Evolutionary conservation across 2,797 vertebrate genomes (phyloP).

Genomic region (Glossophaga mutica): DNA sequence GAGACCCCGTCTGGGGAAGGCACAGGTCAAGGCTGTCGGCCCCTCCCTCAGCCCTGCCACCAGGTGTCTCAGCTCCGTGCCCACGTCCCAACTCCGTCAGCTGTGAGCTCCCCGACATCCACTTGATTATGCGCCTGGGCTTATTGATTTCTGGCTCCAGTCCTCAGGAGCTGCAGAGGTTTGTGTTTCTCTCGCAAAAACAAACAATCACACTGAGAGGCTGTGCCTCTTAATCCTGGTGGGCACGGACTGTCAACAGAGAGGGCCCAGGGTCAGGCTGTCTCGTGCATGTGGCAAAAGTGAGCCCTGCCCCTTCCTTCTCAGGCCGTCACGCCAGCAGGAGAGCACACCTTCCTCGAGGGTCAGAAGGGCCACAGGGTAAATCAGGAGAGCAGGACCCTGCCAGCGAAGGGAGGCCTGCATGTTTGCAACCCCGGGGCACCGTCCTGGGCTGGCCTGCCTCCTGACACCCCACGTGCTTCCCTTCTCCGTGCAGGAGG

Average conservation of each 20-base stretch:
- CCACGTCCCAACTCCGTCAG: neutral
- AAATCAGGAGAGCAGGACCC: neutral
- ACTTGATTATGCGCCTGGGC: constrained; percentile 39
- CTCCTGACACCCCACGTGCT: neutral
- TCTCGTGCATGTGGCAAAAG: neutral
- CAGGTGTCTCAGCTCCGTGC: neutral
- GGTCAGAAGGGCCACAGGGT: neutral
- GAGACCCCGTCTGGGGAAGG: neutral
- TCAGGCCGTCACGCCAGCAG: neutral
- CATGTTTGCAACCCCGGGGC: neutral
- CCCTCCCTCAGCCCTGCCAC: neutral
- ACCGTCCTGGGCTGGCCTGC: neutral
- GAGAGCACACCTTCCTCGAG: neutral
- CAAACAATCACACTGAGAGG: constrained; percentile 37
- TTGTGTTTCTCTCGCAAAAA: constrained; percentile 58
- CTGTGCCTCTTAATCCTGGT: constrained; percentile 22
- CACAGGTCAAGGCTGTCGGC: neutral
- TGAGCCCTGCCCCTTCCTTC: neutral
- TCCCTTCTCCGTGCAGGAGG: neutral
- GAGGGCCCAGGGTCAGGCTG: neutral
- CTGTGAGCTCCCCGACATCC: neutral
- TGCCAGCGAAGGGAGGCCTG: rapidly evolving
- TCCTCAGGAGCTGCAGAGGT: neutral
- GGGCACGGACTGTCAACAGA: constrained; percentile 11
- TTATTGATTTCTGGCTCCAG: neutral